Conservation (phyloP, 2,113 vertebrate species). For the Hippocampus abdominalis region DNA sequence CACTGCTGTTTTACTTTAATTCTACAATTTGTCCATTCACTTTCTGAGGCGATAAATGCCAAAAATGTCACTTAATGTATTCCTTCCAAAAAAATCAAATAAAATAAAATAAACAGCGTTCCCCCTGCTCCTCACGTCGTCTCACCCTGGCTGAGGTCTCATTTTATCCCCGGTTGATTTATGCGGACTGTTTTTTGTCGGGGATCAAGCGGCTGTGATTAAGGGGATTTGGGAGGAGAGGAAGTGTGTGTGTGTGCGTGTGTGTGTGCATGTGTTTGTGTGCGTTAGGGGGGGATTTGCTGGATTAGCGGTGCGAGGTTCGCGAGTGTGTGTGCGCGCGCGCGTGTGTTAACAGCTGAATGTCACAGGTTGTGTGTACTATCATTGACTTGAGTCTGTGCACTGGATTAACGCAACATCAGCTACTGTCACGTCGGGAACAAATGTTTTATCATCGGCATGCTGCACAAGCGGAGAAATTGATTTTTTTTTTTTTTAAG, state of each 20-base stretch:
- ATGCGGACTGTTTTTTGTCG: slow-evolving; percentile 48
- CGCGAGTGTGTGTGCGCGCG: slow-evolving; percentile 58
- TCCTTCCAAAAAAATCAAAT: neutral
- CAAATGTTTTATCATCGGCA: slow-evolving; percentile 1
- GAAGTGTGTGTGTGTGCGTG: slow-evolving; percentile 66
- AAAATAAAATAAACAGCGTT: neutral
- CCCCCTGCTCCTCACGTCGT: neutral
- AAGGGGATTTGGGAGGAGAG: slow-evolving; percentile 58
- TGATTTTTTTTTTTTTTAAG: neutral
- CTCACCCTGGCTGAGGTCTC: slow-evolving; percentile 28
- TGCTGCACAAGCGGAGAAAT: neutral
- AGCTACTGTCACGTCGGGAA: neutral
- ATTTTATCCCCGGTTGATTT: slow-evolving; percentile 2
- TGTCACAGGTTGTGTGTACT: slow-evolving; percentile 65
- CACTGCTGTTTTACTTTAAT: neutral
- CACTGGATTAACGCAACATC: slow-evolving; percentile 59
- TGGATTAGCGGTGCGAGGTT: slow-evolving; percentile 69
- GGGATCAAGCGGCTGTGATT: slow-evolving; percentile 67
- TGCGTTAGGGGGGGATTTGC: slow-evolving; percentile 47
- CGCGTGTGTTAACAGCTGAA: slow-evolving; percentile 53
- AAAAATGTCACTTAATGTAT: neutral
- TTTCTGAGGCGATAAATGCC: neutral
- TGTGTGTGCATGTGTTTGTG: slow-evolving; percentile 53
- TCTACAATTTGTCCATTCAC: neutral
- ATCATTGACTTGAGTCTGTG: slow-evolving; percentile 51